Evolutionary conservation across 2,888 invertebrate species (phyloP), one percentile per base, ranked within the genome.

Genomic region (Nymphalis urticae): DNA sequence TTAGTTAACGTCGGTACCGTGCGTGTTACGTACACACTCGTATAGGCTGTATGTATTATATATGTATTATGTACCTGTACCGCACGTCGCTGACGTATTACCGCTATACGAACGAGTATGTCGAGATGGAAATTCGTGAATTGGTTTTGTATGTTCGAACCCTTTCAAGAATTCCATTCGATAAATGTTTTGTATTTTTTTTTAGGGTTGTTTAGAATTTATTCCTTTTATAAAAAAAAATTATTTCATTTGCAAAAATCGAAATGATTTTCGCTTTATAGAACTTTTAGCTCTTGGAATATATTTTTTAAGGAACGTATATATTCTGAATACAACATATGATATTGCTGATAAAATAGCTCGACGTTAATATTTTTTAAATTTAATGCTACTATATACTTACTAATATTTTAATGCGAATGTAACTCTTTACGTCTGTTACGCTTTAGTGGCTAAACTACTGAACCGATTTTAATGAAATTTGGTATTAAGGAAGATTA

Each of bases 101-200:
- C 10, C 19, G 9, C 19, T 13, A 36, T 42, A 9, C 19, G 19
- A 32, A 32, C 56, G 32, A 21, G 32, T 42, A 42, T 58, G 36
- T 36, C 3, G 42, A 58, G 42, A 58, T 58, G 36, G 42, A 58
- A 58, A 58, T 58, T 58, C 2, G n/a, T 42, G 58, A 58, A 58
- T 58, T 58, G 58, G 36, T 58, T 58, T 58, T 19, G 42, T 58
- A 58, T 58, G 58, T 58, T 42, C 58, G 58, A 58, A 58, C 42
- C 58, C 58, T 58, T 58, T 58, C 36, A 58, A 58, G 58, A 54
- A 58, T 19, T 36, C 36, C 36, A 19, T 58, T n/a, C 36, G 36
- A 19, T 42, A 19, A 42, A 19, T 36, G 19, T 42, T 19, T 36
- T 58, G 16, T 17, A 56, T 19, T 42, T 54, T 54, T 54, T 51